phyloP scores from a whole-genome alignment of 2,797 vertebrate species.

The Brachyrhaphis roseni region DNA sequence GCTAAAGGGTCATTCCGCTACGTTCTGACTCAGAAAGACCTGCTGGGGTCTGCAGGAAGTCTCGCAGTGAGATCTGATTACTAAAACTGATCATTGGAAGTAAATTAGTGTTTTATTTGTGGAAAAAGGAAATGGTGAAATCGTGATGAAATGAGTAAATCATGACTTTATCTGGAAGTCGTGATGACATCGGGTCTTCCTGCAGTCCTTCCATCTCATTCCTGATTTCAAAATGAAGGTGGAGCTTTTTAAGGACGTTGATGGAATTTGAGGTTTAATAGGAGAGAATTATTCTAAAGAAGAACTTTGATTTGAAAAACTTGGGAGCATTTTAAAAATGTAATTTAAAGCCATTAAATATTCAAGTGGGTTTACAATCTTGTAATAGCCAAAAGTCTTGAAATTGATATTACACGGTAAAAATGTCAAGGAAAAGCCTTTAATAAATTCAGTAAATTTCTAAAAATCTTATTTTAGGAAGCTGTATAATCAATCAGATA shows the following conservation, averaged over 20 bases:
- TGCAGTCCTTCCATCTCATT: background rate
- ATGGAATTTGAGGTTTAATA: background rate
- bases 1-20: slow-evolving; percentile 33
- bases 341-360: background rate
- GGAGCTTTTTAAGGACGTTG: background rate
- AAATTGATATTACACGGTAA: background rate
- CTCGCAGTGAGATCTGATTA: background rate
- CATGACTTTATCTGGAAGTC: no score
- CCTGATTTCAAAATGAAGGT: background rate
- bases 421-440: background rate
- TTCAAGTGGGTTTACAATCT: background rate
- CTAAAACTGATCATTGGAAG: background rate
- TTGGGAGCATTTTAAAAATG: background rate
- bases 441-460: no score
- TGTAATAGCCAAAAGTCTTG: background rate
- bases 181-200: background rate
- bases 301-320: background rate
- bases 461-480: background rate
- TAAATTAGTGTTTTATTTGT: background rate
- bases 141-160: background rate
- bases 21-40: slow-evolving; percentile 5
- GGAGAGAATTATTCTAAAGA: background rate
- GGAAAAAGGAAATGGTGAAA: background rate
- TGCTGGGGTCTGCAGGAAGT: background rate
- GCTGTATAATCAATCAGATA: background rate